Conservation (phyloP, 2,888 invertebrate species). For the Macaria notata region DNA sequence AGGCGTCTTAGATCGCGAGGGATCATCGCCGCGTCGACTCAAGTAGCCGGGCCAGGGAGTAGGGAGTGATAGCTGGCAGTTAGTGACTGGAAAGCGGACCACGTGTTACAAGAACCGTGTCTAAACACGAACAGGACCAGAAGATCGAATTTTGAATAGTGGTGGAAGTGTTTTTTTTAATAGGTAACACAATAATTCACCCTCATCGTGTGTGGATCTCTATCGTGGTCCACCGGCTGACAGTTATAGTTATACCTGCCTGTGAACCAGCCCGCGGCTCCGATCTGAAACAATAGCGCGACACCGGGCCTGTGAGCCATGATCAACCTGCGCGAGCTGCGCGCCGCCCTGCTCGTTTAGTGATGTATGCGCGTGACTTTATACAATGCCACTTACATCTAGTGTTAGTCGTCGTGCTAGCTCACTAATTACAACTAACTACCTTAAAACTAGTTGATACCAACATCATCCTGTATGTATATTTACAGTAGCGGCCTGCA, state of each 20-base stretch:
- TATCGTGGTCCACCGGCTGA: constrained; percentile 98
- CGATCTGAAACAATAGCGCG: constrained; percentile 89
- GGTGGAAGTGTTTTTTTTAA: constrained; percentile 34
- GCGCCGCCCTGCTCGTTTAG: constrained; percentile 16
- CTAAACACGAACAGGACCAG: constrained; percentile 16
- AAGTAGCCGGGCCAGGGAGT: constrained; percentile 1
- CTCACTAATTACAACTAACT: constrained; percentile 19
- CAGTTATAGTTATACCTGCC: constrained; percentile 97
- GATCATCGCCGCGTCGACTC: constrained; percentile 3
- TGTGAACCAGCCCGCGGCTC: constrained; percentile 95
- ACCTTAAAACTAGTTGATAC: constrained; percentile 35
- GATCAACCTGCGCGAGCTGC: constrained; percentile 3
- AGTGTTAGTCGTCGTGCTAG: constrained; percentile 25
- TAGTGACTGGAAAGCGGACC: constrained; percentile 15
- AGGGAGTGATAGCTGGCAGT: constrained; percentile 9
- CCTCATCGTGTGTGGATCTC: constrained; percentile 94
- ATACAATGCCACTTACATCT: constrained; percentile 26
- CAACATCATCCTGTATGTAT: constrained; percentile 39
- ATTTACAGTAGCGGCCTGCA: constrained; percentile 50
- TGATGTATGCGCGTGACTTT: constrained; percentile 27
- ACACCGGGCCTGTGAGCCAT: constrained; percentile 65
- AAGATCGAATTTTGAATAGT: constrained; percentile 17
- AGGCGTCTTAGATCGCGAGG: constrained; percentile 1
- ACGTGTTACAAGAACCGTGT: constrained; percentile 20
- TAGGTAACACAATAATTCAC: constrained; percentile 83